Evolutionary conservation across 2,888 invertebrate genomes (phyloP), one percentile per base, ranked within the genome.

Genomic region (Hedychridium roseum): DNA sequence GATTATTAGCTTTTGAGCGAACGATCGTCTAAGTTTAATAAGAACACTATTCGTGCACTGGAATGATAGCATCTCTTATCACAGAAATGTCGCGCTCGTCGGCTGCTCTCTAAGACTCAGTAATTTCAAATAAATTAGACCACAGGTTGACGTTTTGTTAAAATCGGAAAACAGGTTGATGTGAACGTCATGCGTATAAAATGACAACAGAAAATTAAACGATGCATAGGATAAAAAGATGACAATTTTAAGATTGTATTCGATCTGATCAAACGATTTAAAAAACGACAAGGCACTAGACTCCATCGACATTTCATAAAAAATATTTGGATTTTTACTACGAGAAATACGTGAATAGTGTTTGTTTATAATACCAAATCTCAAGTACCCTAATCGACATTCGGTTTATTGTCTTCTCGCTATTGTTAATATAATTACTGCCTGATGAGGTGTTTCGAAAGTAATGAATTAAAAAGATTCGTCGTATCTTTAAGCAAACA

Each of bases 1-100:
- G 57, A 63, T 51, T 54, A 49, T 35, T 46, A 51, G 48, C 57
- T 50, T 57, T 63, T 60, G 55, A 62, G 48, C 53, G 42, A 52
- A 40, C 31, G 28, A 50, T 37, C 34, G 42, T 50, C 36, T 56
- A 54, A 48, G 28, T 44, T 50, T 41, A 39, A 17, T 41, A 51
- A 43, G 54, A 21, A 50, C 21, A 38, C 35, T 52, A 55, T n/a
- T n/a, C 50, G 46, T 36, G 54, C 57, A 62, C 59, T 60, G 57
- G 62, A 68, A 64, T 62, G 65, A 54, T 57, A 47, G 45, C 52
- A 54, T 55, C 57, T 57, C 52, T 18, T 60, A 66, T 66, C 57
- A 66, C 60, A 61, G 60, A 66, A 57, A 65, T 63, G 59, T 44
- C 49, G 44, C 18, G 27, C 2, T 30, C 35, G 42, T 35, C 42